A percentile compares a stretch with the other conserved stretches of the same genome.
Evolutionary conservation across 1,140 invertebrate genomes (phyloP).

Genomic region (Scaptodrosophila lebanonensis): DNA sequence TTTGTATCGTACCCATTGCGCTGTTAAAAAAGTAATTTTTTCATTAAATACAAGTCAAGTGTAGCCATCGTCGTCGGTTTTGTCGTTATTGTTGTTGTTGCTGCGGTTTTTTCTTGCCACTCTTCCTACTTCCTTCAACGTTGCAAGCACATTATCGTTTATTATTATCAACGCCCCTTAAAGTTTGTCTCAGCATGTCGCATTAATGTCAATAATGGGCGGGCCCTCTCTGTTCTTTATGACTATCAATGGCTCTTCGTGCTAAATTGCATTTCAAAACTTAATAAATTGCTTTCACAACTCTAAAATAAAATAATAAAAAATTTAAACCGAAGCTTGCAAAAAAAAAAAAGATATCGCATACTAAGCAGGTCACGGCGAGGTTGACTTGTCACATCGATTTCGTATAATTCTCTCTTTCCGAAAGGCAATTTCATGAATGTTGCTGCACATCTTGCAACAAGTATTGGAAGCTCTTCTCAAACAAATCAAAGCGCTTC

Average conservation of each 20-base stretch:
- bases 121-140: background rate
- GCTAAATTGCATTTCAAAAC: constrained; percentile 39
- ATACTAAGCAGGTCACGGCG: too few species aligned
- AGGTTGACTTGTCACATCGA: too few species aligned
- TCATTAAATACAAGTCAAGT: constrained; percentile 33
- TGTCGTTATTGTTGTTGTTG: too few species aligned
- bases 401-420: too few species aligned
- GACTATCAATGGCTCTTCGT: constrained; percentile 39
- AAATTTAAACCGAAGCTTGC: background rate
- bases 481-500: too few species aligned
- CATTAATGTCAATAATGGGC: constrained; percentile 29
- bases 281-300: constrained; percentile 24
- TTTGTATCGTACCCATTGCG: too few species aligned
- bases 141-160: constrained; percentile 40
- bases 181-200: constrained; percentile 33
- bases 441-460: too few species aligned
- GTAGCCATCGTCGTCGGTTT: background rate
- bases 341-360: background rate
- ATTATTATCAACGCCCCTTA: constrained; percentile 41
- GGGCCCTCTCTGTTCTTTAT: constrained; percentile 16
- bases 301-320: background rate
- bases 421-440: too few species aligned
- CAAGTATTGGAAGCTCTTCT: too few species aligned
- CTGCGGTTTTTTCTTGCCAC: constrained; percentile 7
- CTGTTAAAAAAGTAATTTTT: constrained; percentile 10